Evolutionary conservation across 2,113 vertebrate species (phyloP), one percentile per base, ranked within the genome.

Genomic region (Sciurus niger): DNA sequence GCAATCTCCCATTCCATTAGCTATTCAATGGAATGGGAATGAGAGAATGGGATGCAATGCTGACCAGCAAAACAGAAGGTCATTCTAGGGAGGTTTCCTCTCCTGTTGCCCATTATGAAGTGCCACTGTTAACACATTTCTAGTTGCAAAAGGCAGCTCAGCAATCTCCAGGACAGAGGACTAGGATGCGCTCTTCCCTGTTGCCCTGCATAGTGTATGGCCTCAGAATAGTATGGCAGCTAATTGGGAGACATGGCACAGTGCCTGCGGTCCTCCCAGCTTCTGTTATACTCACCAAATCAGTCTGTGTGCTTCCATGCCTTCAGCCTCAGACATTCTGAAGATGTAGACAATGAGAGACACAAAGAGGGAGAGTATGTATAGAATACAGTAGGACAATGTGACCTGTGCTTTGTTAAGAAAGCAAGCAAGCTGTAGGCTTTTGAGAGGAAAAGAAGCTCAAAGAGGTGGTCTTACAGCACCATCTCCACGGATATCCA

Each of bases 31-130:
- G 83, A 94, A 97, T 90, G 90, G 88, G 96, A 97, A 93, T 78
- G 85, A 92, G 92, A 91, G 79, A 90, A 22, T 55, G 16, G 86
- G 82, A 84, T 73, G 68, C 46, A 22, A 94, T 80, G 94, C 96
- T 97, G 97, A 97, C 96, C 96, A 97, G 93, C 11, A 60, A 95
- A 97, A 96, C 58, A 94, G 84, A 96, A 96, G 92, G 90, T 97
- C 95, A 95, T 53, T 90, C 37, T 48, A 84, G 89, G 85, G 84
- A 95, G 68, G 83, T 85, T 94, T 95, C 74, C 60, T 97, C 78
- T 96, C 78, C 30, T 67, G 43, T 24, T 77, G 25, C 84, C 63
- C 87, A 76, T 55, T 72, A 84, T 28, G 17, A 93, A 96, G 48
- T 72, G 79, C 77, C 60, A 78, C 9, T 51, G n/a, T 90, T 90